Evolutionary conservation across 1,140 invertebrate genomes (phyloP).

Genomic region (Saxidomus purpurata): DNA sequence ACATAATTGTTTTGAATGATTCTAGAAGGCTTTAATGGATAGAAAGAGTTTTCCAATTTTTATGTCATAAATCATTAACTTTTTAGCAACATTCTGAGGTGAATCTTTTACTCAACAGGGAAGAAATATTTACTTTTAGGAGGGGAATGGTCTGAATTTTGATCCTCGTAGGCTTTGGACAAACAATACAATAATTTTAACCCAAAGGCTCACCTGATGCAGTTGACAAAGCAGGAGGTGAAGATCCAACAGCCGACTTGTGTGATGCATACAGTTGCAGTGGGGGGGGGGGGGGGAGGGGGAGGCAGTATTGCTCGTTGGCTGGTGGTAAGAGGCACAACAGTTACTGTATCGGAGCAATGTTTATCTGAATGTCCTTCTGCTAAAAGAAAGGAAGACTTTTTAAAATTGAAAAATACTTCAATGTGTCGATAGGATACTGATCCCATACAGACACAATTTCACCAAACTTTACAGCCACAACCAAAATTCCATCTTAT

Average conservation of each 20-base stretch:
- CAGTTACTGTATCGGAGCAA: slow-evolving; percentile 9
- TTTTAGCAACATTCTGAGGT: too few relatives aligned
- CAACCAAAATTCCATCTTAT: slow-evolving; percentile 5
- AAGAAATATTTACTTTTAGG: too few relatives aligned
- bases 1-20: slow-evolving; percentile 8
- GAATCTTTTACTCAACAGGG: too few relatives aligned
- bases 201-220: slow-evolving; percentile 1
- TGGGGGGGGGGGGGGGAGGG: neutral
- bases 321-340: slow-evolving; percentile 1
- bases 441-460: slow-evolving; percentile 9
- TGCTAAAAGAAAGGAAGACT: slow-evolving; percentile 7
- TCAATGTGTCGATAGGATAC: slow-evolving; percentile 18
- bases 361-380: slow-evolving; percentile 21
- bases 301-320: slow-evolving; percentile 1
- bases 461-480: slow-evolving; percentile 21
- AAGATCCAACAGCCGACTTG: neutral
- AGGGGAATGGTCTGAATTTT: too few relatives aligned
- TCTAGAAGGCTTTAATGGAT: slow-evolving; percentile 13
- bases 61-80: neutral
- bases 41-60: slow-evolving; percentile 15
- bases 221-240: slow-evolving; percentile 12
- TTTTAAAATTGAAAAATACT: slow-evolving; percentile 23
- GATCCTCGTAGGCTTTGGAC: slow-evolving; percentile 9
- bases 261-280: slow-evolving; percentile 18
- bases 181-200: too few relatives aligned